Evolutionary conservation across 2,888 invertebrate species (phyloP).

Genomic region (Agonopterix alstromeriana): DNA sequence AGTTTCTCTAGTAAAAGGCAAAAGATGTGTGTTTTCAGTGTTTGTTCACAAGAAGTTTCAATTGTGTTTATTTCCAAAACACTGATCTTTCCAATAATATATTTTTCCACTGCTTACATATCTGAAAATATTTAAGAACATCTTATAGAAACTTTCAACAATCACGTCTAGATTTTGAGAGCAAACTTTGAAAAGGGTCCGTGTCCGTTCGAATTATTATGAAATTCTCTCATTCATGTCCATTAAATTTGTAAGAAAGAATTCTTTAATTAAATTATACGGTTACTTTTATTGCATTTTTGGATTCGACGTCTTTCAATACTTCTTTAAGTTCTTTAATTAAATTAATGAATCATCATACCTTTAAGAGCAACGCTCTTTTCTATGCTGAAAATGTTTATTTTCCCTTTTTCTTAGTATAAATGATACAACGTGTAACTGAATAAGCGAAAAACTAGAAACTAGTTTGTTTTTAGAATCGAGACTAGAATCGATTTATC

Average conservation of each 20-base stretch:
- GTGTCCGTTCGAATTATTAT: slow-evolving; percentile 10
- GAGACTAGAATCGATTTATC: too few species aligned
- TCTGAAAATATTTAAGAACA: slow-evolving; percentile 2
- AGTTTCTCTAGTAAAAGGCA: background rate
- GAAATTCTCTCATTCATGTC: slow-evolving; percentile 14
- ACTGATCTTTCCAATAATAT: slow-evolving; percentile 6
- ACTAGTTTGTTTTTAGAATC: too few species aligned
- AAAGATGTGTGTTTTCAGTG: background rate
- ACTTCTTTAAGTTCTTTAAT: too few species aligned
- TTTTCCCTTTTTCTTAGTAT: too few species aligned
- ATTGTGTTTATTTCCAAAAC: slow-evolving; percentile 7
- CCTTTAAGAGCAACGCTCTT: too few species aligned
- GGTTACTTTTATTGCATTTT: too few species aligned
- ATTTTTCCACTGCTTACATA: slow-evolving; percentile 3
- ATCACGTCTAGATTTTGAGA: slow-evolving; percentile 16
- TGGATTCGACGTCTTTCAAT: too few species aligned
- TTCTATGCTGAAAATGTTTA: too few species aligned
- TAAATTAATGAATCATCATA: too few species aligned
- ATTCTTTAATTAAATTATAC: too few species aligned
- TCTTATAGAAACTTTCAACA: slow-evolving; percentile 12
- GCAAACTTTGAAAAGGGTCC: slow-evolving; percentile 12
- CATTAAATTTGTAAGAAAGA: background rate
- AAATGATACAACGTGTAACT: too few species aligned
- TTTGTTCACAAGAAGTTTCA: slow-evolving; percentile 4
- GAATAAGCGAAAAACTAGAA: too few species aligned